Evolutionary conservation across 2,797 vertebrate species (phyloP).

Genomic region (Xenops minutus): DNA sequence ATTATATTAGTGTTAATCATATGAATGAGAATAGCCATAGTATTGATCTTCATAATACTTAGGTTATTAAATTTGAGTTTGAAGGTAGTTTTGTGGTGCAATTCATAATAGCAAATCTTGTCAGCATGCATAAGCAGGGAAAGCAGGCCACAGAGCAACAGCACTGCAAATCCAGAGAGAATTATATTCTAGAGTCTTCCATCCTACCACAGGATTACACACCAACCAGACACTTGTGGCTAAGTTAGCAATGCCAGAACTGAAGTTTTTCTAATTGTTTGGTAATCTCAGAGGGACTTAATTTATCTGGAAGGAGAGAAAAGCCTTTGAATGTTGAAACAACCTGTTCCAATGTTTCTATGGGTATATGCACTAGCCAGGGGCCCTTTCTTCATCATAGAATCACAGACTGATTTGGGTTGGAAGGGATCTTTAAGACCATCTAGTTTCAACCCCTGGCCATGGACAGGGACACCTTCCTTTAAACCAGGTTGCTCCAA

Average conservation of each 20-base stretch:
- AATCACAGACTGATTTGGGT: not conserved
- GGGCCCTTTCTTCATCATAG: not conserved
- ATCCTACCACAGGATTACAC: not conserved
- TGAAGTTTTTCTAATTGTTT: not conserved
- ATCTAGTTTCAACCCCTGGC: not conserved
- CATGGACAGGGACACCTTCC: not conserved
- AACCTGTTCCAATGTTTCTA: not conserved
- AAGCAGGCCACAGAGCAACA: constrained; percentile 39
- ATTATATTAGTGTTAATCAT: constrained; percentile 59
- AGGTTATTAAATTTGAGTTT: constrained; percentile 64
- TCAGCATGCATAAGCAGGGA: constrained; percentile 45
- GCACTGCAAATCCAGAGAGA: constrained; percentile 15
- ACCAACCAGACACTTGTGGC: not conserved
- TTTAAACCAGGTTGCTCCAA: not conserved
- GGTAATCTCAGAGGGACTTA: not conserved
- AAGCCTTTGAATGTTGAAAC: not conserved
- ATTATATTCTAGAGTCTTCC: constrained; percentile 32
- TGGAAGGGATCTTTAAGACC: not conserved
- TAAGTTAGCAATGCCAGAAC: not conserved
- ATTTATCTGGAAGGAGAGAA: not conserved
- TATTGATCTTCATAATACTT: constrained; percentile 64
- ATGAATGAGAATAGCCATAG: constrained; percentile 53
- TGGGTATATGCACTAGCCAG: not conserved
- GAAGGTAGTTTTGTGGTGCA: constrained; percentile 40
- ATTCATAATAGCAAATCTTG: constrained; percentile 33